Percentiles rank a stretch among this genome's conserved stretches.
These are phyloP conservation scores for Botia almorhae DNA, from an alignment of 2,797 vertebrate species.

Conservation along the genomic window DNA sequence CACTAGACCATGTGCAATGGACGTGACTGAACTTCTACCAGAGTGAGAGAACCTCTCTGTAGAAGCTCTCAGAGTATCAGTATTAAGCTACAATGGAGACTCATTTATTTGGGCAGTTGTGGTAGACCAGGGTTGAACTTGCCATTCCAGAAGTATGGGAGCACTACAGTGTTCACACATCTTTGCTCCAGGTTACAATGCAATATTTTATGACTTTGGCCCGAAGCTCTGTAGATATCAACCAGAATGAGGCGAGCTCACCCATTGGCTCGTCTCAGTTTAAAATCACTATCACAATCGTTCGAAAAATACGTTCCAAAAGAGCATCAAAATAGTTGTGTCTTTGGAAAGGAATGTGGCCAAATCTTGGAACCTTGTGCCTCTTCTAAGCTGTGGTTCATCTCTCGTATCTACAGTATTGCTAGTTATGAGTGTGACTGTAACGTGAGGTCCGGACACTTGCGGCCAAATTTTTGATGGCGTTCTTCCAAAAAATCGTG, in stretches of 20 bases:
- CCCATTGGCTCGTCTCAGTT: background rate
- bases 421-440: conserved; percentile 20
- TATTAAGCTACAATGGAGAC: conserved; percentile 24
- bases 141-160: conserved; percentile 19
- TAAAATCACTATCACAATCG: background rate
- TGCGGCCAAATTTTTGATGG: conserved; percentile 33
- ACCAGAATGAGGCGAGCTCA: background rate
- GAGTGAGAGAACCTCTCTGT: conserved; percentile 15
- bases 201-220: background rate
- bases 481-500: conserved; percentile 41
- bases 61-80: conserved; percentile 41
- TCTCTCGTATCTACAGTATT: conserved; percentile 29
- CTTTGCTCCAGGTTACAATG: conserved; percentile 18
- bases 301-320: background rate
- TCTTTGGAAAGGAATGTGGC: background rate
- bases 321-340: background rate
- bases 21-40: conserved; percentile 28
- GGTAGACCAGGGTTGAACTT: conserved; percentile 23
- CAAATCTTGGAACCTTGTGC: conserved; percentile 19
- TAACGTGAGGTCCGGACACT: conserved; percentile 35
- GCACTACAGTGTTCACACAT: background rate
- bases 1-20: conserved; percentile 44
- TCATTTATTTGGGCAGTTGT: background rate
- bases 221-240: background rate
- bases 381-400: background rate